These are phyloP conservation scores for Slavum lentiscoides DNA, from an alignment of 2,888 invertebrate genomes.

Conservation along the genomic window DNA sequence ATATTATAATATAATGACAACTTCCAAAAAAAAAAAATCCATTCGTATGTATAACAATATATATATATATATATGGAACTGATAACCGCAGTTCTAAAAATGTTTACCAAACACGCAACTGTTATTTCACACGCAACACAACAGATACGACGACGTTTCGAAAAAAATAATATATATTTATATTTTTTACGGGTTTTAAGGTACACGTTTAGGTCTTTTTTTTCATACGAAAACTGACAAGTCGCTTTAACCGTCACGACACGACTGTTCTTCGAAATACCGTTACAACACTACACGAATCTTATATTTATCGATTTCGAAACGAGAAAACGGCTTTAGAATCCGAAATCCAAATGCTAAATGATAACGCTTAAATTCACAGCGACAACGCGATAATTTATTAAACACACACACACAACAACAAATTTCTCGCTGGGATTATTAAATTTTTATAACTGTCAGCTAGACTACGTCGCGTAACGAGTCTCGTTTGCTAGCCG, in stretches of 20 bases:
- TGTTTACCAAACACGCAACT: no score
- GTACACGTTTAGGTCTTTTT: no score
- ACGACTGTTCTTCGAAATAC: not conserved
- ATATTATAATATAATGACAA: no score
- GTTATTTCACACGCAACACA: no score
- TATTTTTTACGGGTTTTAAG: no score
- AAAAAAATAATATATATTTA: no score
- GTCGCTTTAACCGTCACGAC: not conserved
- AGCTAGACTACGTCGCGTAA: not conserved
- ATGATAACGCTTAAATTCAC: not conserved
- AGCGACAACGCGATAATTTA: not conserved
- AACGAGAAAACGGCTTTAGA: not conserved
- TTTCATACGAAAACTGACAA: not conserved
- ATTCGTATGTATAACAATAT: no score
- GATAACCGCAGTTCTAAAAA: no score
- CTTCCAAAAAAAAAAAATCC: no score
- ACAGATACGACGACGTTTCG: no score
- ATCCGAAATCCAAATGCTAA: not conserved
- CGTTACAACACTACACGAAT: not conserved
- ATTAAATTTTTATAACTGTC: not conserved
- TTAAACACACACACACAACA: not conserved
- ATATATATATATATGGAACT: no score
- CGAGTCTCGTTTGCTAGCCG: not conserved
- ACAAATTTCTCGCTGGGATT: slow-evolving; percentile 10
- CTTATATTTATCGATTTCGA: slow-evolving; percentile 1